Evolutionary conservation across 2,113 vertebrate genomes (phyloP), one percentile per base, ranked within the genome.

Genomic region (Gopherus evgoodei): DNA sequence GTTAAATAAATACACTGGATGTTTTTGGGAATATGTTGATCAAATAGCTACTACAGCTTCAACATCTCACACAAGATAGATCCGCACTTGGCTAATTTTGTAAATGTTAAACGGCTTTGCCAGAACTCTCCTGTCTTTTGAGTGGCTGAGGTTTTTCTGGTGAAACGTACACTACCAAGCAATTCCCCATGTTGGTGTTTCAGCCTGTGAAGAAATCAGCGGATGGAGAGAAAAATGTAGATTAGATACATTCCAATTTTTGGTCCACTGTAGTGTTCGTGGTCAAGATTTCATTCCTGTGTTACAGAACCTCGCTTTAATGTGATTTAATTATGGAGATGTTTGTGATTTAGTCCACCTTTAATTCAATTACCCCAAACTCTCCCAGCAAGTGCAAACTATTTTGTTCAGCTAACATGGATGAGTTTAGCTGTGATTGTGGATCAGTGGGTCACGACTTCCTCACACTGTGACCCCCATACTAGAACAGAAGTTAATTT

Each of bases 261-360:
- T 85, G 92, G 94, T 86, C n/a, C 3, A 0, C 95, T 95, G 83
- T 89, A 85, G 90, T 0, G 11, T 95, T 44, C 5, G 72, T 78
- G 75, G 38, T 7, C 11, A 44, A 47, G 96, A 95, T 96, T 95
- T 95, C 91, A 90, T 94, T 91, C 84, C 89, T 83, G 12, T 90
- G 89, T 92, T 69, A 80, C 5, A 0, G 94, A 96, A 96, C 86
- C 84, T 94, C 80, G 94, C 94, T 84, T 80, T 91, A 57, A 80
- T 11, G n/a, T 76, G 89, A 87, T 96, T 93, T 95, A 95, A 95
- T 97, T 96, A 95, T 95, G 96, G 96, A 93, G 95, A 93, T 95
- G 94, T 97, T 97, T 96, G 94, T 96, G 96, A 14, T 97, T 97
- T 97, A 95, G 94, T 80, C 88, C 85, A 29, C 5, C 1, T 86